Evolutionary conservation across 2,888 invertebrate species (phyloP).

Genomic region (Rugalucina vietnamica): DNA sequence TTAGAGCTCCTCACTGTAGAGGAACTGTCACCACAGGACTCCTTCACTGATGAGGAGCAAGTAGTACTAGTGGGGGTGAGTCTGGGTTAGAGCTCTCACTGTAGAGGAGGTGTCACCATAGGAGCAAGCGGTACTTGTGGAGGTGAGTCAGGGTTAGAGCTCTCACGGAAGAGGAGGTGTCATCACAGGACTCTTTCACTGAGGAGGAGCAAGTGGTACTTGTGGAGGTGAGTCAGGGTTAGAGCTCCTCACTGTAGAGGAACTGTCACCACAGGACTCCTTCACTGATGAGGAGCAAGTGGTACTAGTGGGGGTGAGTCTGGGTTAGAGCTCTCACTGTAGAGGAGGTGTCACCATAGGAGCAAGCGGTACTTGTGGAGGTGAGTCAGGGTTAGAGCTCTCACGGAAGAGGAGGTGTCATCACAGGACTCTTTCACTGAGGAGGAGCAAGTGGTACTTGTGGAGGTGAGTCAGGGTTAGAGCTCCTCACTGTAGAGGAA

Average conservation of each 20-base stretch:
- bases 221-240: slow-evolving; percentile 81
- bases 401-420: slow-evolving; percentile 80
- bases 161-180: slow-evolving; percentile 76
- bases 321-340: slow-evolving; percentile 45
- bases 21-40: slow-evolving; percentile 84
- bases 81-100: slow-evolving; percentile 40
- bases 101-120: slow-evolving; percentile 82
- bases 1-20: slow-evolving; percentile 79
- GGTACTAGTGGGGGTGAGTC: slow-evolving; percentile 80
- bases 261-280: slow-evolving; percentile 85
- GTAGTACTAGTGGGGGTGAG: slow-evolving; percentile 80
- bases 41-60: slow-evolving; percentile 86
- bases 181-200: slow-evolving; percentile 86
- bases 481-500: slow-evolving; percentile 78
- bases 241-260: slow-evolving; percentile 78
- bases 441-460: slow-evolving; percentile 84
- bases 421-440: slow-evolving; percentile 86
- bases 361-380: too few relatives aligned
- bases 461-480: slow-evolving; percentile 81
- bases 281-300: slow-evolving; percentile 86
- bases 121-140: too few relatives aligned
- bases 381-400: slow-evolving; percentile 81
- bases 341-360: slow-evolving; percentile 82
- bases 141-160: slow-evolving; percentile 80
- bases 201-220: slow-evolving; percentile 85